Base-by-base conservation (phyloP, 2,888 invertebrate genomes). In the Hydraecia micacea region DNA sequence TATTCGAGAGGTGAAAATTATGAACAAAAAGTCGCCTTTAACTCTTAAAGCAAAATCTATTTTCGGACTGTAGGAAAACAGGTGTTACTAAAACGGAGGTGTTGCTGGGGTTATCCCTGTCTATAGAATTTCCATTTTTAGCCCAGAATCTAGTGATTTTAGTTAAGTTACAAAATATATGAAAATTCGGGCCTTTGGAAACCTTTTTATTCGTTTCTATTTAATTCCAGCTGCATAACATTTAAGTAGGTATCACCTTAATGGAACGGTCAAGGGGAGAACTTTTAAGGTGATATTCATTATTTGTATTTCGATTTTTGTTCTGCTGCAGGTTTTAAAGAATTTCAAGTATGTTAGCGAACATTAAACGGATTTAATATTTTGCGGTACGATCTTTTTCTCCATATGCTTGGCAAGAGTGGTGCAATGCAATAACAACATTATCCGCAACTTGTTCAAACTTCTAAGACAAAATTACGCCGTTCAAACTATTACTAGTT, bases 391-490 rank as follows among this genome's bases (percentile, higher is more conserved):
- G 7, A 60, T 65, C n/a, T 58, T 76, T 67, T 80, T 15, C 60
- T 36, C 9, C 25, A 69, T 73, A 60, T 74, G 39, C 39, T 78
- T 72, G 60, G 67, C 49, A 78, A 28, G 66, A 58, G n/a, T 78
- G 46, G 28, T 62, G 28, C 60, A 73, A 55, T 42, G 36, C 46
- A 60, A 79, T 68, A 79, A 77, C 75, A 83, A 55, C 74, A 62
- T 76, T 58, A 49, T 49, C n/a, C 71, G 67, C 42, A 74, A 83
- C 60, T 77, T 72, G 39, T 80, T 67, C 46, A 70, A 82, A 86
- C 71, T 74, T 77, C 39, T 15, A 72, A 75, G 63, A 80, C 75
- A 73, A 77, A 84, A 83, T 86, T 77, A 69, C 58, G 75, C 52
- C 63, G 67, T 81, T 79, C 11, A 46, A 72, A 75, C 75, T 58